Conservation (phyloP, 2,113 vertebrate species). For the Heteronetta atricapilla region DNA sequence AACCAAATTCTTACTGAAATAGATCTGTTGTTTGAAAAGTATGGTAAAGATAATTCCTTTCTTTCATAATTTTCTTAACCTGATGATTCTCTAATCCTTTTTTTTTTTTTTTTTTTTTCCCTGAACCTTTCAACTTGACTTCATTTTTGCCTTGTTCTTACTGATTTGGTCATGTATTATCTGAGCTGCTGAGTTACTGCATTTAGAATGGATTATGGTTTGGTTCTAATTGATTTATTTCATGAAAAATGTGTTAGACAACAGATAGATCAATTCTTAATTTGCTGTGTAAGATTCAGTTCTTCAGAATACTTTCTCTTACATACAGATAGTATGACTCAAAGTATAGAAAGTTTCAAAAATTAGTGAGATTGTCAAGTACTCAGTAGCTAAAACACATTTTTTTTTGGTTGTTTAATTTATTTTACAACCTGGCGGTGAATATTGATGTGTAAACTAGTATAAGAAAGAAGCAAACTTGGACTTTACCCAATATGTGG, state of each 20-base stretch:
- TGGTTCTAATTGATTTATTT: conserved; percentile 19
- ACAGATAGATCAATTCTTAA: conserved; percentile 2
- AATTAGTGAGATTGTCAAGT: neutral
- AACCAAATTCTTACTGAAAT: neutral
- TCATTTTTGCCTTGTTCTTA: conserved; percentile 44
- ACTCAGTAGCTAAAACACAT: neutral
- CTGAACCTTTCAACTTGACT: neutral
- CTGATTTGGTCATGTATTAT: conserved; percentile 16
- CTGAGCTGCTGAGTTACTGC: neutral
- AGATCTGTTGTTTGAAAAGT: neutral
- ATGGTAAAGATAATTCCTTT: neutral
- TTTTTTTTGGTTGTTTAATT: neutral
- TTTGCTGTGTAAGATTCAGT: neutral
- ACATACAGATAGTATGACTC: neutral
- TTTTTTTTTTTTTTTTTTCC: neutral
- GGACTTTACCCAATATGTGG: neutral
- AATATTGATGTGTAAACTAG: neutral
- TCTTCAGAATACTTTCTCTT: neutral
- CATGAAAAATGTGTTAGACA: conserved; percentile 7
- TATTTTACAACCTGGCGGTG: neutral
- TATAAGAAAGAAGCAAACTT: neutral
- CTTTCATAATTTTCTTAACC: neutral
- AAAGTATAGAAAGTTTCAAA: neutral
- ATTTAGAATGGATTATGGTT: conserved; percentile 41
- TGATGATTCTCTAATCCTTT: neutral